Evolutionary conservation across 2,113 vertebrate species (phyloP), one percentile per base, ranked within the genome.

Genomic region (Machaerirhynchus nigripectus): DNA sequence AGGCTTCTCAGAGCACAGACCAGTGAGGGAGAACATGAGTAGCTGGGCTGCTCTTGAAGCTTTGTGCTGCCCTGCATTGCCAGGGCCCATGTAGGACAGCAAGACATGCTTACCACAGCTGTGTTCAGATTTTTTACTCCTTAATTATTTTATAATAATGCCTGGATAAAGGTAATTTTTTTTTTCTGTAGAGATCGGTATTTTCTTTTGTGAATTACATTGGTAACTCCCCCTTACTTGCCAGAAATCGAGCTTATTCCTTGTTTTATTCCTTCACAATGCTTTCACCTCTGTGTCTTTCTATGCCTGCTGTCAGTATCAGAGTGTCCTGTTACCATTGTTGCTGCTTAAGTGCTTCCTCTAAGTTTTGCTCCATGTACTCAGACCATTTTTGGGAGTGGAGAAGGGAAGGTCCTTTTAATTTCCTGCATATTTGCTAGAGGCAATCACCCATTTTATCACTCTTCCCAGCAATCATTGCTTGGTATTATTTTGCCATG

Each of bases 341-440:
- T 20, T 87, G 50, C 31, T 73, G 49, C 59, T 59, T 44, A 64
- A 37, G 24, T 79, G 40, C 53, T 88, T 76, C n/a, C 53, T 88
- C 15, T 31, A 42, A 49, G 44, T 82, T 71, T 80, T 31, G 67
- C 31, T 61, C 11, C 7, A 3, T 28, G 47, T 55, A 64, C 33
- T 70, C 21, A 19, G 42, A 6, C 46, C 10, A 8, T 24, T 93
- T 61, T 83, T 14, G 50, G 57, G 79, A 84, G 63, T 0, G 2
- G 60, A 87, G 39, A 56, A 73, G 88, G 59, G 70, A 83, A 88
- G 46, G 37, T 65, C 28, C 67, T 93, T 83, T 80, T 73, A 60
- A 89, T 80, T 88, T 95, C 85, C 59, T 94, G 79, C 33, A 3
- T 90, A 46, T 79, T 90, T 95, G 24, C 55, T 76, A 33, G 88